phyloP scores from a whole-genome alignment of 2,113 vertebrate species.

The Sphaerodactylus townsendi region DNA sequence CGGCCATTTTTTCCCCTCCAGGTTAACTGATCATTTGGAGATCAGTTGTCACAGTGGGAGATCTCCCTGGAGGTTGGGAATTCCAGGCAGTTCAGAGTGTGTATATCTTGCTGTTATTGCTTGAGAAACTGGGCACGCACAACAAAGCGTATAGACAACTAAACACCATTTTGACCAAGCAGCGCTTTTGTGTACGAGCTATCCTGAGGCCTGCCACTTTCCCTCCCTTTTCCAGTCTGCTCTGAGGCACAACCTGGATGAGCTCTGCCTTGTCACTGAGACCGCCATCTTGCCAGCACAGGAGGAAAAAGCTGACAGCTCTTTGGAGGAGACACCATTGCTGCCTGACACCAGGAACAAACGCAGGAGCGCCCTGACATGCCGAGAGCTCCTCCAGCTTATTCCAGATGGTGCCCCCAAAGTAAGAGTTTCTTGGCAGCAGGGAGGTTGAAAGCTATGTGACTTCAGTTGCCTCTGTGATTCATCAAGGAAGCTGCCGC shows the following conservation, averaged over 20 bases:
- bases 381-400: slow-evolving; percentile 59
- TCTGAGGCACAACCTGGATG: slow-evolving; percentile 60
- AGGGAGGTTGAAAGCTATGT: not conserved
- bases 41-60: too few relatives aligned
- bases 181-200: not conserved
- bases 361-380: slow-evolving; percentile 23
- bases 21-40: too few relatives aligned
- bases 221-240: slow-evolving; percentile 46
- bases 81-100: too few relatives aligned
- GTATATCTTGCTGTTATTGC: too few relatives aligned
- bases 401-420: slow-evolving; percentile 66
- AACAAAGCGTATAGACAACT: too few relatives aligned
- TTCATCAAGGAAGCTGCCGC: not conserved
- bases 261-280: slow-evolving; percentile 70
- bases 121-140: too few relatives aligned
- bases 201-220: not conserved
- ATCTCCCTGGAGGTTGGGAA: too few relatives aligned
- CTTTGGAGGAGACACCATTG: slow-evolving; percentile 66
- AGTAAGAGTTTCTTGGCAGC: slow-evolving; percentile 50
- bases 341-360: slow-evolving; percentile 14
- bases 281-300: not conserved
- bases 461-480: not conserved
- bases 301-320: accelerated
- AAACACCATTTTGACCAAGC: not conserved
- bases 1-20: too few relatives aligned